Evolutionary conservation across 1,140 invertebrate genomes (phyloP), one percentile per base, ranked within the genome.

Genomic region (Drosophila leontia): DNA sequence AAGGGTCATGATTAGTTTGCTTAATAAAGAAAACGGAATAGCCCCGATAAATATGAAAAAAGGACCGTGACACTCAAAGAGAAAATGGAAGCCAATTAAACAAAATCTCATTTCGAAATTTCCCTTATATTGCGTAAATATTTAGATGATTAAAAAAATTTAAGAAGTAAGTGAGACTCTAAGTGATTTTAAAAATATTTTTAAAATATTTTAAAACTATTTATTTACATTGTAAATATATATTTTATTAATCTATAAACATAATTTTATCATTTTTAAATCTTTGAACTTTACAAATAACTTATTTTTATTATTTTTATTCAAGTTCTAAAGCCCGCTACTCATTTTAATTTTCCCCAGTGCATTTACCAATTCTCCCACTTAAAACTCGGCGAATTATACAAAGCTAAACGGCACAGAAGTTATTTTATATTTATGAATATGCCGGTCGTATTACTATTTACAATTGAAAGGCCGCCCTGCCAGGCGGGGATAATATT

Each of bases 1-100:
- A 83, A 90, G 85, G 85, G 85, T 85, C 78, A 84, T 82, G 85
- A 90, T 88, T 88, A 88, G 85, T 90, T 86, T 75, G 62, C 47
- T 37, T 70, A 72, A 84, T 84, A 84, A 80, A 70, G 61, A 63
- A 69, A 32, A 60, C 42, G 42, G 41, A 50, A 59, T 32, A 47
- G 51, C 23, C n/a, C 44, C 41, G 35, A 59, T 41, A 55, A 61
- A 72, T 41, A 45, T 77, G 57, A 59, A 41, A 47, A 76, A 77
- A 39, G 34, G 23, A 13, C 51, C 12, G 9, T 17, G 48, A 42
- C 53, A 58, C 11, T 47, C 12, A n/a, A 19, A 64, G 15, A 57
- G 29, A 45, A 68, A 59, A 3, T n/a, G 47, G n/a, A 23, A 6
- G 7, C 0, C 29, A 45, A 44, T 41, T 26, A n/a, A 55, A 11